Percentiles rank a stretch among this genome's conserved stretches.
Conservation (phyloP, 2,797 vertebrate genomes). For the Rhodeus uyekii region DNA sequence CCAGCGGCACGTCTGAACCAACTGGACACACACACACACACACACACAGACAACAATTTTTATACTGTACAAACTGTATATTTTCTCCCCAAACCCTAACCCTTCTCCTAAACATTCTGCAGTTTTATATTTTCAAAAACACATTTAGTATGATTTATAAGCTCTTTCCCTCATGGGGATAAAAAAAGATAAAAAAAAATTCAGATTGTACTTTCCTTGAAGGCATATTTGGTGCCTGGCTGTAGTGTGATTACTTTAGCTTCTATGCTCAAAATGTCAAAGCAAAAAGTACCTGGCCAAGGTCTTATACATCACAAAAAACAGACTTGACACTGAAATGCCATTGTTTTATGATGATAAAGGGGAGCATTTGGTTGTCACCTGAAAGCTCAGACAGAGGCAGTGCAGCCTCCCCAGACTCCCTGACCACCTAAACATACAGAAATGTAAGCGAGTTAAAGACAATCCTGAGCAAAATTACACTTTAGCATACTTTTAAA, state of each 20-base stretch:
- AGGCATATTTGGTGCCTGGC: background rate
- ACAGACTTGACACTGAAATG: background rate
- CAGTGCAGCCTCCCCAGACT: conserved; percentile 42
- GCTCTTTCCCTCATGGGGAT: background rate
- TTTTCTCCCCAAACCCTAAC: background rate
- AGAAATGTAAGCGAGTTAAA: background rate
- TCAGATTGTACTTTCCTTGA: background rate
- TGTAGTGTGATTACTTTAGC: background rate
- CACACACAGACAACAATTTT: background rate
- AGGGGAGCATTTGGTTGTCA: conserved; percentile 2
- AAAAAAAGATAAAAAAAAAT: background rate
- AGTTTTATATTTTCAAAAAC: background rate
- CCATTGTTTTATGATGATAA: background rate
- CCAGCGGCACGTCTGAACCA: conserved; percentile 59
- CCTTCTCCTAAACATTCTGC: background rate
- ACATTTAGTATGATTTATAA: background rate
- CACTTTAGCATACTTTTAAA: background rate
- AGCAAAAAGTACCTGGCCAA: background rate
- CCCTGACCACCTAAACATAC: conserved; percentile 45
- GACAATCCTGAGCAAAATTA: background rate
- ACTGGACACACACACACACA: conserved; percentile 45
- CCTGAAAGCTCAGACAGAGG: conserved; percentile 55
- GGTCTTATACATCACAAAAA: background rate
- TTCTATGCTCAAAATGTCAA: background rate
- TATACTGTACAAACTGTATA: background rate